Conservation (phyloP, 2,113 vertebrate genomes). For the Zosterops pallidus region DNA sequence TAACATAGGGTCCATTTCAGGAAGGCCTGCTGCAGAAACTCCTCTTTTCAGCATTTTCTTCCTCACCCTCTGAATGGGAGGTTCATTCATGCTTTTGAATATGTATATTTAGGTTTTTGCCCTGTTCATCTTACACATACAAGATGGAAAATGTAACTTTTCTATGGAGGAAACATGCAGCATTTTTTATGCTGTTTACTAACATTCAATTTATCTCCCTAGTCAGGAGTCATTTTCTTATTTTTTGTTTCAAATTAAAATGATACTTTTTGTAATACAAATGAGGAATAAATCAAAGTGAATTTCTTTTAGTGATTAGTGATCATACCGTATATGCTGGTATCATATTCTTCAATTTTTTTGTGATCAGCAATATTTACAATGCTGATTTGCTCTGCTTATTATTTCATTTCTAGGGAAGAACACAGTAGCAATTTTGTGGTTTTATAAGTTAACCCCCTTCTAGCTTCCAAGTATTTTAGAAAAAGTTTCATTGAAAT, state of each 20-base stretch:
- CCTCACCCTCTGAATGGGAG: background rate
- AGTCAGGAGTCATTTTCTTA: background rate
- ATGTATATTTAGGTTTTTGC: background rate
- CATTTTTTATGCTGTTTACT: background rate
- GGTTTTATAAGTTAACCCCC: slow-evolving; percentile 66
- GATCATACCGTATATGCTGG: background rate
- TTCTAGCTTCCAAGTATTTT: slow-evolving; percentile 80
- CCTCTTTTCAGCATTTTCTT: background rate
- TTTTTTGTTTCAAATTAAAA: background rate
- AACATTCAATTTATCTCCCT: background rate
- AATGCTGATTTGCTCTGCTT: background rate
- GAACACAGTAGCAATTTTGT: background rate
- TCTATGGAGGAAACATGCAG: background rate
- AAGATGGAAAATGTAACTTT: background rate
- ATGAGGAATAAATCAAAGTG: background rate
- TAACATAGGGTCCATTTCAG: background rate
- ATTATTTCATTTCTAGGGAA: background rate
- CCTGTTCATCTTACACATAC: background rate
- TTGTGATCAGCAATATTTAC: background rate
- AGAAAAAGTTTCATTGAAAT: slow-evolving; percentile 87
- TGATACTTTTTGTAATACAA: background rate
- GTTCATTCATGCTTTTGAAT: background rate
- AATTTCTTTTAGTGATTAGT: background rate
- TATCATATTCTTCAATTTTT: background rate
- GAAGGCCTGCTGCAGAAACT: background rate